A percentile compares a stretch with the other conserved stretches of the same genome.
Evolutionary conservation across 2,113 vertebrate species (phyloP).

Genomic region (Heptranchias perlo): DNA sequence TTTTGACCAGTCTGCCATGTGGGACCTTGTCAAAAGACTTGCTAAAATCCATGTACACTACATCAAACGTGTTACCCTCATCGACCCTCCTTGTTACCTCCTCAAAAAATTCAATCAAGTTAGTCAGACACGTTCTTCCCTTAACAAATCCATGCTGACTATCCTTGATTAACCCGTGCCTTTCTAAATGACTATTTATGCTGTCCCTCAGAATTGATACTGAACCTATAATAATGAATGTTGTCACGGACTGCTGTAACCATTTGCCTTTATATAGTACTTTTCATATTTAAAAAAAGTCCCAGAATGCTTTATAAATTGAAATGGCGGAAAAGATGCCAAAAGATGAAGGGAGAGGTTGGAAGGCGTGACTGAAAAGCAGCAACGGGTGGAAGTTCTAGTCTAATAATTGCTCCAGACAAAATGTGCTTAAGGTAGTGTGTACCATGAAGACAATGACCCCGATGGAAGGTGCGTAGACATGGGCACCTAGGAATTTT

Average conservation of each 20-base stretch:
- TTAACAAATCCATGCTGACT: too few species aligned
- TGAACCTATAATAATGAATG: neutral
- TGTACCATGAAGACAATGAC: neutral
- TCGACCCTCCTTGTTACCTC: too few species aligned
- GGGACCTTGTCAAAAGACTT: too few species aligned
- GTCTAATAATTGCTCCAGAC: neutral
- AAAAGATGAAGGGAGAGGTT: neutral
- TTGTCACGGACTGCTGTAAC: neutral
- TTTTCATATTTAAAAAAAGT: neutral
- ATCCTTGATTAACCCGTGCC: too few species aligned
- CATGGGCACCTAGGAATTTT: neutral
- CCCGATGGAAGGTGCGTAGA: neutral
- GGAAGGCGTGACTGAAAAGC: neutral
- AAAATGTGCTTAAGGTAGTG: neutral
- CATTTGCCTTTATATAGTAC: neutral
- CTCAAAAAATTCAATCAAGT: too few species aligned
- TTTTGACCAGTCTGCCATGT: too few species aligned
- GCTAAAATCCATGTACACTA: too few species aligned
- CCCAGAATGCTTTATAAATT: neutral
- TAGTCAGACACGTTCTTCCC: too few species aligned
- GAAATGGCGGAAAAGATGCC: neutral
- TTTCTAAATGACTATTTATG: too few species aligned
- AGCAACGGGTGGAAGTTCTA: neutral
- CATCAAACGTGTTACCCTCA: too few species aligned
- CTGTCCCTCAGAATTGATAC: too few species aligned